phyloP scores from a whole-genome alignment of 2,888 invertebrate species.

The Ceramica pisi region DNA sequence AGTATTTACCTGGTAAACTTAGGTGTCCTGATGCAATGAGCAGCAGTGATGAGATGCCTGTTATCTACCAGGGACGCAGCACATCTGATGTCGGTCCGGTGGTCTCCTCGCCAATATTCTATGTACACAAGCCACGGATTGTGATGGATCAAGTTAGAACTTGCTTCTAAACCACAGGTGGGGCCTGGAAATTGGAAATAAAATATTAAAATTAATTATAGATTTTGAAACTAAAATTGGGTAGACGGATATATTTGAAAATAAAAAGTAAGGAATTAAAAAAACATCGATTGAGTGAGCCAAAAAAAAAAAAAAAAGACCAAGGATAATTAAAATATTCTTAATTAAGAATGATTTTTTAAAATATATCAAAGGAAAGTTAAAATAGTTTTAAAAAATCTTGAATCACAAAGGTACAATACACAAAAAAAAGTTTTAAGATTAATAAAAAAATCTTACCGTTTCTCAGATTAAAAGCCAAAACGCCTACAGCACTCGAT shows the following conservation, averaged over 20 bases:
- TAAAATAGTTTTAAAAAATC: no score
- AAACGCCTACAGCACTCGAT: constrained; percentile 40
- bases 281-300: not conserved
- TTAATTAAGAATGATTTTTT: no score
- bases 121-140: constrained; percentile 74
- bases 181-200: constrained; percentile 16
- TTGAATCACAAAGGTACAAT: not conserved
- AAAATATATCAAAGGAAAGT: no score
- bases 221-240: no score
- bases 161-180: constrained; percentile 58
- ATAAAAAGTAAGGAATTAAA: no score
- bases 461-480: constrained; percentile 39
- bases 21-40: constrained; percentile 71
- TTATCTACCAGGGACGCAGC: constrained; percentile 68
- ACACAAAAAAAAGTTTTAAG: not conserved
- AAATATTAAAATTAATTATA: no score
- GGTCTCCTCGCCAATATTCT: constrained; percentile 67
- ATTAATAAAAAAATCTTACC: constrained; percentile 23
- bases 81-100: constrained; percentile 61
- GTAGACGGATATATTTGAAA: no score
- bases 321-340: not conserved
- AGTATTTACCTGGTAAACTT: constrained; percentile 58
- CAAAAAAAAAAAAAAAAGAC: not conserved
- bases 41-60: constrained; percentile 72
- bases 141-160: constrained; percentile 68